Conservation (phyloP, 2,797 vertebrate species). For the Heteromormyrus szaboi region DNA sequence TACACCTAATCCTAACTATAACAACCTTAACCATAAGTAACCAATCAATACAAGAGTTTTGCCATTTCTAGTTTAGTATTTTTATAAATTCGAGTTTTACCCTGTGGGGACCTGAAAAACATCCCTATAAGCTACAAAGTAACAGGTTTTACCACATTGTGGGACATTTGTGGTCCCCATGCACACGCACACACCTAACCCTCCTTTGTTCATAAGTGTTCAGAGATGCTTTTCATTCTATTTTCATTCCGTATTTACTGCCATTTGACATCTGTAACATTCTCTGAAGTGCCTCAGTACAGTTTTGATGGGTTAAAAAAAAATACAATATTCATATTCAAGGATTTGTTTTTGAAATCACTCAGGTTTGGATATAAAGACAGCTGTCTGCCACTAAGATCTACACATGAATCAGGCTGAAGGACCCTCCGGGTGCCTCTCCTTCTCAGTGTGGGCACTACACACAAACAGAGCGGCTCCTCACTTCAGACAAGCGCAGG, state of each 20-base stretch:
- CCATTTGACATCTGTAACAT: not conserved
- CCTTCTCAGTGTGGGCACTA: not conserved
- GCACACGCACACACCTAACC: not conserved
- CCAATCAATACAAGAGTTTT: not conserved
- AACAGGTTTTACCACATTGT: not conserved
- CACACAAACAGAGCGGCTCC: not conserved
- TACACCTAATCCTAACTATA: not conserved
- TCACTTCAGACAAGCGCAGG: constrained; percentile 85
- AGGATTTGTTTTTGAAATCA: not conserved
- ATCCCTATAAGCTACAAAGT: not conserved
- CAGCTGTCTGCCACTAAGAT: not conserved
- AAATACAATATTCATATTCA: not conserved
- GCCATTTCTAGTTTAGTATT: not conserved
- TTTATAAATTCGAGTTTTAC: not conserved
- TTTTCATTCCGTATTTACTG: not conserved
- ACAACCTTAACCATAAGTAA: not conserved
- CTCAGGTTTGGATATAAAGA: not conserved
- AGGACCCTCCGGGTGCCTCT: not conserved
- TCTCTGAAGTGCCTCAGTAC: not conserved
- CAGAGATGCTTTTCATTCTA: not conserved
- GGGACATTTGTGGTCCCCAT: not conserved
- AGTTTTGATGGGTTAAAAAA: not conserved
- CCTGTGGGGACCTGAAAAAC: not conserved
- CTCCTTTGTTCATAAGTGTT: not conserved
- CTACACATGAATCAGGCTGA: not conserved